phyloP scores from a whole-genome alignment of 2,113 vertebrate genomes.

The Synodontis membranacea region DNA sequence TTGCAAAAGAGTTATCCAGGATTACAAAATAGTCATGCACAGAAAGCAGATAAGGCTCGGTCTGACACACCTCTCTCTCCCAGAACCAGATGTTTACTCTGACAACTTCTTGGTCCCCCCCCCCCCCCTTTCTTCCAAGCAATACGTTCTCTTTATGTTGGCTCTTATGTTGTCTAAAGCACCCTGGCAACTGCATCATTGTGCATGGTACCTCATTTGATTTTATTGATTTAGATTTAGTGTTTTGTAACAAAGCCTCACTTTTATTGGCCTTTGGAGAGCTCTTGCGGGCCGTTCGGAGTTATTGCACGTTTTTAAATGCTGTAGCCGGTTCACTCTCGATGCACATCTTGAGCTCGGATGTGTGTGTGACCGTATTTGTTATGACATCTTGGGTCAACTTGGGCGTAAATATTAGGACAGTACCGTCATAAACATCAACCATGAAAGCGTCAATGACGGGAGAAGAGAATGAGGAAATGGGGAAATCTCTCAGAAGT shows the following conservation, averaged over 20 bases:
- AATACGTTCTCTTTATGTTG: constrained; percentile 18
- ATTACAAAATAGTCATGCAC: constrained; percentile 6
- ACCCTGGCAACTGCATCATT: neutral
- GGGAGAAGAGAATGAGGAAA: neutral
- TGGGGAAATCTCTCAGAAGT: constrained; percentile 10
- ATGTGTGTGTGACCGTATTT: constrained; percentile 58
- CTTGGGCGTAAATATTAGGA: constrained; percentile 65
- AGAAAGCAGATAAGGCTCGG: constrained; percentile 27
- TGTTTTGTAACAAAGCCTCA: constrained; percentile 34
- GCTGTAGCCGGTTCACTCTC: constrained; percentile 9
- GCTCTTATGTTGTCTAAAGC: constrained; percentile 9
- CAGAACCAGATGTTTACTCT: constrained; percentile 46
- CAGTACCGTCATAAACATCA: constrained; percentile 43
- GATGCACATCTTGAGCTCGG: constrained; percentile 37
- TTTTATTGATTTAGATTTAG: constrained; percentile 23
- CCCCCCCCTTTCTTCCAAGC: neutral
- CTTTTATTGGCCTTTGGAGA: constrained; percentile 18
- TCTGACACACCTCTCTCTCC: constrained; percentile 9
- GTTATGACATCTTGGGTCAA: constrained; percentile 55
- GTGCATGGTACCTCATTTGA: constrained; percentile 14
- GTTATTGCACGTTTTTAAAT: constrained; percentile 41
- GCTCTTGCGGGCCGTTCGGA: neutral
- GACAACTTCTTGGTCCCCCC: neutral
- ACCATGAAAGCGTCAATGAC: constrained; percentile 3
- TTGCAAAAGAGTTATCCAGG: constrained; percentile 21